Conservation (phyloP, 2,113 vertebrate species). For the Corythornis cristatus region DNA sequence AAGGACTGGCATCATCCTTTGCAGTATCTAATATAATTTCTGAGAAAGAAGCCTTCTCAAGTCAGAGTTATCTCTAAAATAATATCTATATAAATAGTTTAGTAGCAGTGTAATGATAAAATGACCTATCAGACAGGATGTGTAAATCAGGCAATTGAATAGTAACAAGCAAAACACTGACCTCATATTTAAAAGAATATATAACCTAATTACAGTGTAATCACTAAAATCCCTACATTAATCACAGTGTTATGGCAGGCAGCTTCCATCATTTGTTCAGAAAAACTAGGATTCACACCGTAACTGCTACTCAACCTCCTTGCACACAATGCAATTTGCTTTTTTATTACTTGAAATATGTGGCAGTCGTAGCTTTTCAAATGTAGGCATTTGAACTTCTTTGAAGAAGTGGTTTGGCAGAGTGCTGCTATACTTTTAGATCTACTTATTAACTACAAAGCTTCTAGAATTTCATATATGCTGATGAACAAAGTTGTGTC, state of each 20-base stretch:
- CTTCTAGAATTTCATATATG: not conserved
- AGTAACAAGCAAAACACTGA: not conserved
- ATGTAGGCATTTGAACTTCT: slow-evolving; percentile 48
- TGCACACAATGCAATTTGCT: slow-evolving; percentile 60
- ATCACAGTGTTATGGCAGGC: slow-evolving; percentile 5
- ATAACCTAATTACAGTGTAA: slow-evolving; percentile 35
- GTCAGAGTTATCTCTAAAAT: slow-evolving; percentile 26
- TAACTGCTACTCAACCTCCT: slow-evolving; percentile 65
- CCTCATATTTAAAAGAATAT: slow-evolving; percentile 7
- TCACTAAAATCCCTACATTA: slow-evolving; percentile 22
- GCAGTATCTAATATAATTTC: not conserved
- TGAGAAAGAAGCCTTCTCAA: not conserved
- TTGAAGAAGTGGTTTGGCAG: slow-evolving; percentile 49
- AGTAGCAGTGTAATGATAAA: not conserved
- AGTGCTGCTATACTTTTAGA: slow-evolving; percentile 61
- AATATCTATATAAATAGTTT: not conserved
- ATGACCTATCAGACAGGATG: not conserved
- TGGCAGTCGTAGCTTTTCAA: slow-evolving; percentile 47
- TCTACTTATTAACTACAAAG: not conserved
- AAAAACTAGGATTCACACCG: slow-evolving; percentile 53
- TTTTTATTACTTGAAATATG: slow-evolving; percentile 55
- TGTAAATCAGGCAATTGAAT: slow-evolving; percentile 19
- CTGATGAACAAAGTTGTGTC: not conserved
- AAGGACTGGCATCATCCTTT: not conserved
- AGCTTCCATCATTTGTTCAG: slow-evolving; percentile 45